Evolutionary conservation across 1,140 invertebrate species (phyloP).

Genomic region (Atta cephalotes): DNA sequence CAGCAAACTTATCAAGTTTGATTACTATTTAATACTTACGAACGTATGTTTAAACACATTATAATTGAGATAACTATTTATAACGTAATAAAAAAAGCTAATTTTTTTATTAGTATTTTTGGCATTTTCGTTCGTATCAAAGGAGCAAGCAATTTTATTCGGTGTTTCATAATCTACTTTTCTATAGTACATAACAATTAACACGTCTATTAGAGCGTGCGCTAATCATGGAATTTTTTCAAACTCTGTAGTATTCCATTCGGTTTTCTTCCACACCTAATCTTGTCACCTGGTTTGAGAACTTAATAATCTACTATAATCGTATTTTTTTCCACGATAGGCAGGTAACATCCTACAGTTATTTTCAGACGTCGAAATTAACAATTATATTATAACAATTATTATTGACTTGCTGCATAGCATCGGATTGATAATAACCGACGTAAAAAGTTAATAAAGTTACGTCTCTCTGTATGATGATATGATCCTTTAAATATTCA

Average conservation of each 20-base stretch:
- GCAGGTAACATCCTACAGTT: not conserved
- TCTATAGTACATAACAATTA: conserved; percentile 1
- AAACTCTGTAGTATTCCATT: conserved; percentile 16
- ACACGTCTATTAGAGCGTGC: conserved; percentile 17
- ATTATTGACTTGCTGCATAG: not conserved
- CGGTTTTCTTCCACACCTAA: conserved; percentile 31
- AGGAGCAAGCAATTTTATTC: not conserved
- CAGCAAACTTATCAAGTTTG: not conserved
- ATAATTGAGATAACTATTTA: not conserved
- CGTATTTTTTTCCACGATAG: not conserved
- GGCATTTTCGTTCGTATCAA: not conserved
- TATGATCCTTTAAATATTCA: not conserved
- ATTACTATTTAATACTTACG: not conserved
- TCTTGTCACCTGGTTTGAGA: conserved; percentile 1
- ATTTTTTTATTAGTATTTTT: not conserved
- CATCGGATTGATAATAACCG: not conserved
- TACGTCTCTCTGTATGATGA: not conserved
- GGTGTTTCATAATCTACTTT: not conserved
- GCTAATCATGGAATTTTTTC: conserved; percentile 32
- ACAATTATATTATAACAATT: conserved; percentile 22
- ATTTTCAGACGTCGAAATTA: not conserved
- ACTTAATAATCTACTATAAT: not conserved
- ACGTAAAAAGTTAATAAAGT: conserved; percentile 12
- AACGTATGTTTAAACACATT: not conserved
- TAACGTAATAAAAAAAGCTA: conserved; percentile 14